Percentiles rank a stretch among this genome's conserved stretches.
Conservation (phyloP, 2,797 vertebrate species). For the Siniperca obscura region DNA sequence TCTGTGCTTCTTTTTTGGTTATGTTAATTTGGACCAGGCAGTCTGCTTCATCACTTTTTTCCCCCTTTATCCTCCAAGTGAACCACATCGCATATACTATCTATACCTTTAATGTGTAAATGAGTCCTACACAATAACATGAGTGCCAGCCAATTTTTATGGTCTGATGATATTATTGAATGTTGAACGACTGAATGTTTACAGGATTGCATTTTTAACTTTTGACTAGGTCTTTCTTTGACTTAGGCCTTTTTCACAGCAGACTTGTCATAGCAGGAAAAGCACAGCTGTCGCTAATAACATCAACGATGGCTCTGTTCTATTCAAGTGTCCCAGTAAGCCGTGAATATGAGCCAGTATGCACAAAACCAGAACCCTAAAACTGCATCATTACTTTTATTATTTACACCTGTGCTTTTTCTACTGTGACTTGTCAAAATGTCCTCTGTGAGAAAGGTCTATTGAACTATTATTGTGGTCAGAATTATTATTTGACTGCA, state of each 20-base stretch:
- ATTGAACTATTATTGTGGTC: neutral
- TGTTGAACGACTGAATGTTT: conserved; percentile 5
- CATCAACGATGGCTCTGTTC: conserved; percentile 19
- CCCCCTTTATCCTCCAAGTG: conserved; percentile 23
- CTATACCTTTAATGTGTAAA: conserved; percentile 52
- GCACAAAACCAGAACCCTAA: conserved; percentile 1
- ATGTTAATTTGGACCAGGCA: conserved; percentile 46
- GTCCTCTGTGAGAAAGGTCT: neutral
- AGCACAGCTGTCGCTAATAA: conserved; percentile 25
- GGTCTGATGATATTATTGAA: conserved; percentile 23
- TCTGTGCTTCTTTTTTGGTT: conserved; percentile 37
- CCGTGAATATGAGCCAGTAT: conserved; percentile 2
- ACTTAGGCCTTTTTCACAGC: conserved; percentile 16
- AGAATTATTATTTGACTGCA: neutral
- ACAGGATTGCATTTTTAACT: conserved; percentile 14
- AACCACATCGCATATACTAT: conserved; percentile 38
- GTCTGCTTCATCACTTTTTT: conserved; percentile 19
- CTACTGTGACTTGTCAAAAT: neutral
- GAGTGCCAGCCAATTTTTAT: neutral
- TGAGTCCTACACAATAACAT: conserved; percentile 19
- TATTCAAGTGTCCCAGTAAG: neutral
- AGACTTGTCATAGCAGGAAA: conserved; percentile 17
- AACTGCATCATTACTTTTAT: conserved; percentile 15
- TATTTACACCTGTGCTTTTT: conserved; percentile 2
- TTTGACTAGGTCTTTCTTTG: neutral